Evolutionary conservation across 1,140 invertebrate genomes (phyloP), one percentile per base, ranked within the genome.

Genomic region (Drosophila neocordata): DNA sequence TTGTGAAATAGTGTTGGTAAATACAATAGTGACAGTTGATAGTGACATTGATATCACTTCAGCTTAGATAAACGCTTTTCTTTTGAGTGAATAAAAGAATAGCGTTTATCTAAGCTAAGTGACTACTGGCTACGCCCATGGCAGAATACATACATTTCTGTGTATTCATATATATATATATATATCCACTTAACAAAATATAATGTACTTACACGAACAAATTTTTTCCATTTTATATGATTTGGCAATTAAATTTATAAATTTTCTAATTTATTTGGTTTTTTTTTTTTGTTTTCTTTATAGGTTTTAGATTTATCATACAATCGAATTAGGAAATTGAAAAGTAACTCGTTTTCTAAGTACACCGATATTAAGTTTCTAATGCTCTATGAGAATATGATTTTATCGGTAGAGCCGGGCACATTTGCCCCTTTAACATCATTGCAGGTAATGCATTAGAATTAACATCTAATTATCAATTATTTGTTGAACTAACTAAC

Each of bases 291-390:
- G 24, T 24, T 4, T 31, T 31, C 6, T 67, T 92, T 93, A 34
- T 92, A 95, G 94, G 93, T 94, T 64, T 89, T 95, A n/a, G 94
- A 95, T 79, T 92, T 94, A 90, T 93, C 93, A 35, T 92, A 92
- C 69, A 95, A 95, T 90, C 93, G 93, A 89, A 93, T 95, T 65
- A 92, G 92, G 83, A 93, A 94, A 83, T 69, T 95, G 34, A 91
- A 90, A 67, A 90, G 90, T 60, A 88, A 92, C 69, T 94, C 94
- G 57, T 92, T 95, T 72, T 89, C 91, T 22, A 90, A 91, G 27
- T 94, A 94, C 73, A 91, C 92, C 11, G 93, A 92, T 73, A 81
- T 95, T 55, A 93, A 93, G 73, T 93, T 92, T 82, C 87, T 95
- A 64, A 94, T 94, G 84, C 92, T 95, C 73, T 92, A 92, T 62